Evolutionary conservation across 1,140 invertebrate species (phyloP).

Genomic region (Oppia nitens): DNA sequence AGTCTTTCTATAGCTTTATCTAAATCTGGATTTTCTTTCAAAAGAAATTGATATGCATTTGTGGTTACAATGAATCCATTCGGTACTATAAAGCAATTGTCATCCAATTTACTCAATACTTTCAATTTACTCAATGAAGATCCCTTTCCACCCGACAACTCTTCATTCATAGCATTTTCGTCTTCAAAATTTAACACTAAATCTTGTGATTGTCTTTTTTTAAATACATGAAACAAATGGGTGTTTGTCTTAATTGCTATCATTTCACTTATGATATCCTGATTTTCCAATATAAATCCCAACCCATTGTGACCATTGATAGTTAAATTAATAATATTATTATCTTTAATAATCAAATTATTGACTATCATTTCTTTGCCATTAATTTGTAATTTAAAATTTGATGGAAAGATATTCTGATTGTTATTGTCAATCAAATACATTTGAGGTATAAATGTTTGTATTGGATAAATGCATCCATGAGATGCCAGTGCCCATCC

Average conservation of each 20-base stretch:
- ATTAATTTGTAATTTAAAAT: background rate
- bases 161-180: background rate
- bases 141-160: conserved; percentile 51
- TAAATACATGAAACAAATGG: background rate
- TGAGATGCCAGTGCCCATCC: too few relatives aligned
- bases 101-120: conserved; percentile 11
- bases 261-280: background rate
- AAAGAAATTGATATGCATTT: conserved; percentile 26
- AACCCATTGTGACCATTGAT: background rate
- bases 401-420: too few relatives aligned
- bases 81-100: conserved; percentile 29
- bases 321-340: background rate
- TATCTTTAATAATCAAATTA: background rate
- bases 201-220: background rate
- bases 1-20: conserved; percentile 1
- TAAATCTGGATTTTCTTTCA: conserved; percentile 1
- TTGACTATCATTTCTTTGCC: background rate
- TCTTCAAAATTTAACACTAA: conserved; percentile 1
- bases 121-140: conserved; percentile 44
- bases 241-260: background rate
- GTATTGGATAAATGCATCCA: too few relatives aligned
- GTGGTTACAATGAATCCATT: conserved; percentile 42
- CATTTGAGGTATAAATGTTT: too few relatives aligned
- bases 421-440: too few relatives aligned
- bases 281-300: background rate